These are phyloP conservation scores for Sebastes oblongus DNA, from an alignment of 2,797 vertebrate genomes.

Conservation along the genomic window DNA sequence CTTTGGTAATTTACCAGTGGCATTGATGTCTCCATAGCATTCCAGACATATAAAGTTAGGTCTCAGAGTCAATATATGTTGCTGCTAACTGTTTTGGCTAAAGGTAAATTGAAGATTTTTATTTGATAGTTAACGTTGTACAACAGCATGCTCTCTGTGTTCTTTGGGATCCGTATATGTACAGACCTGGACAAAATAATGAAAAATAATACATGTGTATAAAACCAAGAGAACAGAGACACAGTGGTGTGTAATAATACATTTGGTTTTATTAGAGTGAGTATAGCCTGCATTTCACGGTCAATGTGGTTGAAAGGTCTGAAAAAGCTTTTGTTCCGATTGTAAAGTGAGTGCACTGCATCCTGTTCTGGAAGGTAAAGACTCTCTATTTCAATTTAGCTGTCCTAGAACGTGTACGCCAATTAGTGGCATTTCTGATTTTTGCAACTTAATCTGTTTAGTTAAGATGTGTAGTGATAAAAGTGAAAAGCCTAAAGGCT, in stretches of 20 bases:
- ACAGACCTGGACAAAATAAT: background rate
- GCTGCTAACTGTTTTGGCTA: too few relatives aligned
- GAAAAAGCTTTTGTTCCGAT: background rate
- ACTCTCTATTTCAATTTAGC: background rate
- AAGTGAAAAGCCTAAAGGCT: background rate
- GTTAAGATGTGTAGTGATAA: background rate
- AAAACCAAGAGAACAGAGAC: background rate
- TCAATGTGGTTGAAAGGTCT: background rate
- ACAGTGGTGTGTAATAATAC: background rate
- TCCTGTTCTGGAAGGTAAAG: background rate
- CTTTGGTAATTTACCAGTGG: background rate
- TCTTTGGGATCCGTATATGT: background rate
- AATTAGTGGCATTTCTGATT: background rate
- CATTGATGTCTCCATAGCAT: background rate
- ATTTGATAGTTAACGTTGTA: background rate
- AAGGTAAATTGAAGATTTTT: too few relatives aligned
- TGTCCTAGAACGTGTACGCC: background rate
- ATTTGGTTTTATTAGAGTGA: background rate
- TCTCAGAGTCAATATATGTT: background rate
- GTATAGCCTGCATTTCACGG: background rate
- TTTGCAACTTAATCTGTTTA: background rate
- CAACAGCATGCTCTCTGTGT: background rate
- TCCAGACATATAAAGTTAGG: background rate
- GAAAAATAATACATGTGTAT: background rate
- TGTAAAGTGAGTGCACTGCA: background rate